Base-by-base conservation (phyloP, 2,888 invertebrate species). In the Caenorhabditis zanzibari region DNA sequence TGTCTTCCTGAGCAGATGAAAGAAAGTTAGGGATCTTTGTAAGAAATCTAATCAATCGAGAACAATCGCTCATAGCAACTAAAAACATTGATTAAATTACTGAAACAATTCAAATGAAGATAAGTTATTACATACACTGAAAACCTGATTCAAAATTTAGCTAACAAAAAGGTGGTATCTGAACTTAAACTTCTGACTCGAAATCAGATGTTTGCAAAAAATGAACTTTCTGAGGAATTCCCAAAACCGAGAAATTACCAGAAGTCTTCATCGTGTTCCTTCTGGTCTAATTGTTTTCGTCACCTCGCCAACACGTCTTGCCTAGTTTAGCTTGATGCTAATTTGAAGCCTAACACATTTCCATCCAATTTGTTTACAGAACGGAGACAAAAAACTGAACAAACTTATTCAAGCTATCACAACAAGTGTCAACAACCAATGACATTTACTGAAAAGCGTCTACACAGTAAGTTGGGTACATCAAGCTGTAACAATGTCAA, bases 231-330 rank as follows among this genome's bases (percentile, higher is more conserved):
- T 44, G 16, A 44, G 49, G 4, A 49, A 7, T 5, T 49, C 19
- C 9, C n/a, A 47, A 58, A 10, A 59, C 16, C 19, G n/a, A n/a
- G n/a, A n/a, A n/a, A 38, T 47, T 38, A 19, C 22, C 6, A 44
- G 9, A 49, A 72, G 58, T 72, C 41, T 32, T 49, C 49, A 6
- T 5, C 5, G 56, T 26, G 22, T 73, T 35, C n/a, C 16, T 76
- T 49, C 52, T 14, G n/a, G 14, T 19, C 71, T 71, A 77, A 77
- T 77, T 69, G 68, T 68, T 76, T 76, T 76, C 69, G 76, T 68
- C 76, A 76, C 76, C 68, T 76, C 52, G 28, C 56, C 64, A 12
- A 47, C 19, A 69, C 56, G 69, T 61, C 76, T 77, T 71, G 61
- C 69, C 59, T 71, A 77, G 69, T 63, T 77, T 44, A 47, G 68